phyloP scores from a whole-genome alignment of 2,888 invertebrate genomes.

The Nomada ferruginata region DNA sequence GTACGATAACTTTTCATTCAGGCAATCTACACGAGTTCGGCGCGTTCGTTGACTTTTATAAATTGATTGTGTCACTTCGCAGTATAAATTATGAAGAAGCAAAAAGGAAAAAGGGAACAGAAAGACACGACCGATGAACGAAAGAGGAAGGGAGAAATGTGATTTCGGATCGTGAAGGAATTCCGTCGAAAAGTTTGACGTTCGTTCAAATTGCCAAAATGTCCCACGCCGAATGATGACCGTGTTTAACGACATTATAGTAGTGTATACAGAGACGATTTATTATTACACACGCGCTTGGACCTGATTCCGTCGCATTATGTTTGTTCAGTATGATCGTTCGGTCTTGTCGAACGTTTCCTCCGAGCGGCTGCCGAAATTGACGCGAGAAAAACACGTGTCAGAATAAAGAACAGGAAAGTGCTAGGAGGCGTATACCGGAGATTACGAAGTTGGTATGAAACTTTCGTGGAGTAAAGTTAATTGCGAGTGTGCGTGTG shows the following conservation, averaged over 20 bases:
- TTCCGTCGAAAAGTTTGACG: constrained; percentile 4
- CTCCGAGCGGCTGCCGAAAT: constrained; percentile 5
- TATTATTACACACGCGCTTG: constrained; percentile 33
- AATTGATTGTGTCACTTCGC: background rate
- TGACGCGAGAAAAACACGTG: background rate
- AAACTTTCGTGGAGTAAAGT: constrained; percentile 46
- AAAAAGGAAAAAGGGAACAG: background rate
- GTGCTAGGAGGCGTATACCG: constrained; percentile 38
- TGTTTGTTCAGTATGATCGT: constrained; percentile 31
- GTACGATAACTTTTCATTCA: background rate
- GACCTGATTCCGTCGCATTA: constrained; percentile 34
- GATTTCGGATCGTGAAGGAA: constrained; percentile 8
- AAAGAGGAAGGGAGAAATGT: background rate
- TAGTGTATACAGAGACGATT: constrained; percentile 30
- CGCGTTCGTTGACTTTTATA: background rate
- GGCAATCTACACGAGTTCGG: background rate
- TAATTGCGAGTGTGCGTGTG: constrained; percentile 46
- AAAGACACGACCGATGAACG: background rate
- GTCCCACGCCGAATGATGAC: constrained; percentile 36
- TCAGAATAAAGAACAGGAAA: constrained; percentile 38
- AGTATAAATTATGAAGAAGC: background rate
- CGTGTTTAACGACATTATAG: constrained; percentile 23
- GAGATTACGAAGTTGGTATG: constrained; percentile 39
- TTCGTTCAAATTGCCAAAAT: constrained; percentile 27
- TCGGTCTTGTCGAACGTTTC: constrained; percentile 25